Evolutionary conservation across 2,113 vertebrate species (phyloP).

Genomic region (Castor canadensis): DNA sequence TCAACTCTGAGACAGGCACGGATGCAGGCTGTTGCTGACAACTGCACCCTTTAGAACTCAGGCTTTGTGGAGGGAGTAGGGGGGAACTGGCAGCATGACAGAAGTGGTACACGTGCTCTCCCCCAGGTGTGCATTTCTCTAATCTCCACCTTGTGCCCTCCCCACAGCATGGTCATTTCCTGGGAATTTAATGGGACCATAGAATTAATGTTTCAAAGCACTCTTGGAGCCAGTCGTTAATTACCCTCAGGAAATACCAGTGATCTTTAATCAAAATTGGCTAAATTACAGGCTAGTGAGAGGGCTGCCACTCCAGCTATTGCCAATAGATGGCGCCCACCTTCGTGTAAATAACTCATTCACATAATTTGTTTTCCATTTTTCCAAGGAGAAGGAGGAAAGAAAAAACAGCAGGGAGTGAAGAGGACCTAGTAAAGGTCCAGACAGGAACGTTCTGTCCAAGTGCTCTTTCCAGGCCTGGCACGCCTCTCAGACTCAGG

Average conservation of each 20-base stretch:
- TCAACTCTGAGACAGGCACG: constrained; percentile 66
- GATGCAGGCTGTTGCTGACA: constrained; percentile 17
- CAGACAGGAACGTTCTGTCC: constrained; percentile 50
- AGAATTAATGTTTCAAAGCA: constrained; percentile 69
- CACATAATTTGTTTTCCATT: constrained; percentile 64
- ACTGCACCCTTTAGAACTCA: background rate
- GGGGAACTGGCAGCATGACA: background rate
- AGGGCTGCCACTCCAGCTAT: constrained; percentile 23
- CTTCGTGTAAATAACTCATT: constrained; percentile 63
- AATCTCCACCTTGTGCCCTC: background rate
- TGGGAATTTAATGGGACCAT: constrained; percentile 71
- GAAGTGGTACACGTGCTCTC: background rate
- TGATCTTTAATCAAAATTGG: constrained; percentile 64
- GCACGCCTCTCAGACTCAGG: background rate
- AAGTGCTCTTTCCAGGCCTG: constrained; percentile 13
- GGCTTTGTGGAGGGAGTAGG: background rate
- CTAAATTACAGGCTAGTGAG: constrained; percentile 57
- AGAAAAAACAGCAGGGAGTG: background rate
- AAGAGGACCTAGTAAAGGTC: constrained; percentile 44
- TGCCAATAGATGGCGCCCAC: constrained; percentile 81
- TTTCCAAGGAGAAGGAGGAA: background rate
- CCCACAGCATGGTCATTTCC: constrained; percentile 68
- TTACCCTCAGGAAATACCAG: constrained; percentile 76
- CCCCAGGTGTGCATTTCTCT: constrained; percentile 12
- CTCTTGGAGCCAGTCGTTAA: constrained; percentile 71